Conservation (phyloP, 2,888 invertebrate genomes). For the Lycocerus yunnanus region DNA sequence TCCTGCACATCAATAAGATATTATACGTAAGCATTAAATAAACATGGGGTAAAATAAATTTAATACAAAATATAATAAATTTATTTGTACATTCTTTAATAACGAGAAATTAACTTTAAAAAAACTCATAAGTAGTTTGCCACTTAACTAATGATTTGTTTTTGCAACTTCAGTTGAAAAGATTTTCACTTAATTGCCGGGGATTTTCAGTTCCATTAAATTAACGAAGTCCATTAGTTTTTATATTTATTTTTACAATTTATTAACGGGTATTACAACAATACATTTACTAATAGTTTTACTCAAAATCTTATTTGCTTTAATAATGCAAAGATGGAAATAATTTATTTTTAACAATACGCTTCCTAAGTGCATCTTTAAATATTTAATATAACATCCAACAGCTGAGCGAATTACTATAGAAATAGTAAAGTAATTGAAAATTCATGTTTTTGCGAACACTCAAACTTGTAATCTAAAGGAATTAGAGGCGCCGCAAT, state of each 20-base stretch:
- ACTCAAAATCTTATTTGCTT: not conserved
- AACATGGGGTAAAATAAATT: not conserved
- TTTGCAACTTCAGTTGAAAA: slow-evolving; percentile 22
- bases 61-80: not conserved
- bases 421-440: slow-evolving; percentile 18
- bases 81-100: not conserved
- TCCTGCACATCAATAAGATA: not conserved
- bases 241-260: slow-evolving; percentile 33
- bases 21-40: not conserved
- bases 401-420: not conserved
- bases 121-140: slow-evolving; percentile 2
- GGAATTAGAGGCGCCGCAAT: slow-evolving; percentile 23
- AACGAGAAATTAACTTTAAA: not conserved
- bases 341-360: not conserved
- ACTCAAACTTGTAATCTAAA: slow-evolving; percentile 10
- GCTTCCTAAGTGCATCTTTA: not conserved
- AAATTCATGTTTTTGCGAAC: slow-evolving; percentile 23
- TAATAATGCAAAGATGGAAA: not conserved
- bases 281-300: slow-evolving; percentile 13
- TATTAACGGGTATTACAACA: slow-evolving; percentile 28
- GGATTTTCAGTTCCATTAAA: slow-evolving; percentile 33
- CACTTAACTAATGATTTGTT: slow-evolving; percentile 11
- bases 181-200: slow-evolving; percentile 25
- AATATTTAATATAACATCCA: slow-evolving; percentile 17
- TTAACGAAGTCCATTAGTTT: slow-evolving; percentile 38